Base-by-base conservation (phyloP, 1,140 invertebrate genomes). In the Armadillidium nasatum region DNA sequence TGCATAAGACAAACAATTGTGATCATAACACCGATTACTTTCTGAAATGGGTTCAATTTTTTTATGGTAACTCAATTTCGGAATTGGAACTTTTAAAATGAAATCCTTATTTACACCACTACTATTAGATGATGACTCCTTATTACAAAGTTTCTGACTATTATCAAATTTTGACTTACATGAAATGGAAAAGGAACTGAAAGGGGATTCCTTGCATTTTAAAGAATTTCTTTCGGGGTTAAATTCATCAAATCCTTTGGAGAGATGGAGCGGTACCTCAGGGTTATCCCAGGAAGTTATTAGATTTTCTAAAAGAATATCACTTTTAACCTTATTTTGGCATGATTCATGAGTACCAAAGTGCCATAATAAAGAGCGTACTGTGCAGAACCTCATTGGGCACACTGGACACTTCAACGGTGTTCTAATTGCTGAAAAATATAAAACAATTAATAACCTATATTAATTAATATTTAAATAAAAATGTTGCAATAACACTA, bases 371-470 rank as follows among this genome's bases (percentile, higher is more conserved):
- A 80, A 75, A 22, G 79, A 80, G 4, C 79, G 76, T 23, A 80
- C 79, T 13, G 79, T 80, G 72, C 79, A 80, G 71, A 80, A 80
- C 46, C 77, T 76, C 79, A 80, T 80, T 13, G 79, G 76, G 50
- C 79, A 80, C 50, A 78, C 79, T 7, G 76, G 75, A 72, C 79
- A 80, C 75, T 78, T 80, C 15, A 80, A 72, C 50, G 79, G 79
- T n/a, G 77, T 80, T 76, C 78, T 80, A 75, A 80, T 78, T 11
- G 73, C 79, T 80, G 79, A 68, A 80, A 77, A 11, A 19, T 33
- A 3, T 33, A 33, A 6, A 33, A 33, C 6, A 33, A 33, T 33
- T 33, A 33, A 33, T 33, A 33, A 33, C 1, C 6, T 33, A 3
- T 33, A 33, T 3, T 33, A 33, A 33, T 33, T 6, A 3, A 6